A percentile compares a stretch with the other conserved stretches of the same genome.
These are phyloP conservation scores for Ailurus styani DNA, from an alignment of 2,113 vertebrate genomes.

Conservation along the genomic window DNA sequence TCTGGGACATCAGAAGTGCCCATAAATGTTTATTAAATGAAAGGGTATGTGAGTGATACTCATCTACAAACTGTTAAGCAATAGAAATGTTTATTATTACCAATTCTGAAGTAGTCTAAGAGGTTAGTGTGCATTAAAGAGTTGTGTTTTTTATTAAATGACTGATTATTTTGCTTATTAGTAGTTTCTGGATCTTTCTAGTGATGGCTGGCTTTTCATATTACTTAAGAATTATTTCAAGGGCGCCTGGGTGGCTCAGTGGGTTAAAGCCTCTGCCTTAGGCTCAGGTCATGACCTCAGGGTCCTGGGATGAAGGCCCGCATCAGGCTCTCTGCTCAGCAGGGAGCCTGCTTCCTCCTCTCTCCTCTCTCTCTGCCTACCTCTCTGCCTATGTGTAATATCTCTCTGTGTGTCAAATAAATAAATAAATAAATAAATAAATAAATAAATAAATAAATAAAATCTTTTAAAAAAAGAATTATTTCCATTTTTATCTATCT, in stretches of 20 bases:
- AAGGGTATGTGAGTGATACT: background rate
- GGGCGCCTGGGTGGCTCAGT: too few species aligned
- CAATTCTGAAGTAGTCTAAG: background rate
- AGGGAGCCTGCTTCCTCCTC: too few species aligned
- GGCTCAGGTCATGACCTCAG: too few species aligned
- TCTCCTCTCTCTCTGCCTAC: too few species aligned
- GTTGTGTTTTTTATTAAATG: constrained; percentile 2
- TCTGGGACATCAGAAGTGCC: background rate
- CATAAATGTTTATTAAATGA: background rate
- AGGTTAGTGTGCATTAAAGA: background rate
- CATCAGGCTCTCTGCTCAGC: too few species aligned
- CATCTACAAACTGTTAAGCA: background rate
- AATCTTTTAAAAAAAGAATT: too few species aligned
- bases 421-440: too few species aligned
- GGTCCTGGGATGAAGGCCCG: too few species aligned
- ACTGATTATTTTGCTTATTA: background rate
- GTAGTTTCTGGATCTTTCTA: background rate
- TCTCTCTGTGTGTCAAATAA: too few species aligned
- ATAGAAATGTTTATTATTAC: background rate
- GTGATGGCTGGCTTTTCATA: background rate
- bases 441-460: too few species aligned
- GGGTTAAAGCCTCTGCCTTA: too few species aligned
- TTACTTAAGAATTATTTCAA: constrained; percentile 13
- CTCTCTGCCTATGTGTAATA: too few species aligned
- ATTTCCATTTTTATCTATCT: constrained; percentile 21